A percentile compares a stretch with the other conserved stretches of the same genome.
Evolutionary conservation across 2,888 invertebrate species (phyloP).

Genomic region (Nephrotoma guestfalica): DNA sequence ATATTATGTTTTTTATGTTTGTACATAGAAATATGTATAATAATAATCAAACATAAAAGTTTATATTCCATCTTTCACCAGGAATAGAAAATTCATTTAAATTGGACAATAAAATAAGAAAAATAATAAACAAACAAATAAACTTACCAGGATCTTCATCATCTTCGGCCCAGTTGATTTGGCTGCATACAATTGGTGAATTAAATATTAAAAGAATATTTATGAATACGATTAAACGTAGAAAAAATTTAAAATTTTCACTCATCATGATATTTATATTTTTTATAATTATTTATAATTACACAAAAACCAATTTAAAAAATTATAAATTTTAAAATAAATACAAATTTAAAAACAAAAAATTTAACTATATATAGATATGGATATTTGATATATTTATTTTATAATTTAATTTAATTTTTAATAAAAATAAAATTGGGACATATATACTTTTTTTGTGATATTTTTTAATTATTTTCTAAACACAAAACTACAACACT

Average conservation of each 20-base stretch:
- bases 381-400: background rate
- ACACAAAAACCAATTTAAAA: background rate
- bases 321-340: background rate
- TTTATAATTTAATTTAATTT: background rate
- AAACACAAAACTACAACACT: background rate
- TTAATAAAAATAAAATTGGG: background rate
- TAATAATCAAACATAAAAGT: background rate
- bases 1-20: background rate
- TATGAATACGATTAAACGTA: slow-evolving; percentile 20
- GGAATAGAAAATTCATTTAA: background rate
- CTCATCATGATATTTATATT: slow-evolving; percentile 12
- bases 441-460: background rate
- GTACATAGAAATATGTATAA: background rate
- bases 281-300: background rate
- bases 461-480: background rate
- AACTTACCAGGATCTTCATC: slow-evolving; percentile 34
- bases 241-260: slow-evolving; percentile 15
- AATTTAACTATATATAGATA: background rate
- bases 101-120: background rate
- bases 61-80: background rate
- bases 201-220: slow-evolving; percentile 23
- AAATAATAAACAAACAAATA: slow-evolving; percentile 4
- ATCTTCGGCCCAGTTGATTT: slow-evolving; percentile 33
- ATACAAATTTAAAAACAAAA: background rate
- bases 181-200: slow-evolving; percentile 27